Evolutionary conservation across 2,888 invertebrate genomes (phyloP).

Genomic region (Conus canariensis): DNA sequence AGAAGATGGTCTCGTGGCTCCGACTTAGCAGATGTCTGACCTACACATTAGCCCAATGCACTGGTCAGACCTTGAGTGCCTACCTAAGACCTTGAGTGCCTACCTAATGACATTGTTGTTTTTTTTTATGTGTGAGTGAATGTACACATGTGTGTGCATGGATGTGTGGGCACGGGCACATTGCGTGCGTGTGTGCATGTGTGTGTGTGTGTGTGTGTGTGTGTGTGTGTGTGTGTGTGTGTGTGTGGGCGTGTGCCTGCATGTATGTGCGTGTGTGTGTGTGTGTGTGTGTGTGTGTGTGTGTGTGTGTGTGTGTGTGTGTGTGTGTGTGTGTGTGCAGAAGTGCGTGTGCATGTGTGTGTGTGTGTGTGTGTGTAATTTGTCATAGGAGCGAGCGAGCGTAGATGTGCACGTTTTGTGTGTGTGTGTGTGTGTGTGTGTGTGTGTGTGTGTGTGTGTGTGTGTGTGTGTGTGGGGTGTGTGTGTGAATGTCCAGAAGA

Average conservation of each 20-base stretch:
- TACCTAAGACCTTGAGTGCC: no score
- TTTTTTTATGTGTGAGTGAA: neutral
- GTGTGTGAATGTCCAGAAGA: no score
- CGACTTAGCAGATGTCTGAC: no score
- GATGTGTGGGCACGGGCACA: neutral
- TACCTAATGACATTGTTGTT: neutral
- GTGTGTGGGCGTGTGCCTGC: neutral
- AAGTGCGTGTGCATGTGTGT: neutral
- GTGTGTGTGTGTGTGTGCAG: neutral
- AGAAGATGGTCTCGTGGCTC: no score
- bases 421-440: neutral
- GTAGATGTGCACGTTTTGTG: no score
- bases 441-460: neutral
- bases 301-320: neutral
- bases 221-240: neutral
- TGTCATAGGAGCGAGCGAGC: no score
- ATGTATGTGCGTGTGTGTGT: neutral
- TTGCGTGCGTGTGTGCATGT: neutral
- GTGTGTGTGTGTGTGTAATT: neutral
- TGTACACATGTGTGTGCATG: neutral
- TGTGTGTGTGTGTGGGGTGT: no score
- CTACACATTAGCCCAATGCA: no score
- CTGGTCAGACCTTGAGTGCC: no score
- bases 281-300: neutral
- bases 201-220: constrained; percentile 14